Base-by-base conservation (phyloP, 2,113 vertebrate species). In the Gobiocypris rarus region DNA sequence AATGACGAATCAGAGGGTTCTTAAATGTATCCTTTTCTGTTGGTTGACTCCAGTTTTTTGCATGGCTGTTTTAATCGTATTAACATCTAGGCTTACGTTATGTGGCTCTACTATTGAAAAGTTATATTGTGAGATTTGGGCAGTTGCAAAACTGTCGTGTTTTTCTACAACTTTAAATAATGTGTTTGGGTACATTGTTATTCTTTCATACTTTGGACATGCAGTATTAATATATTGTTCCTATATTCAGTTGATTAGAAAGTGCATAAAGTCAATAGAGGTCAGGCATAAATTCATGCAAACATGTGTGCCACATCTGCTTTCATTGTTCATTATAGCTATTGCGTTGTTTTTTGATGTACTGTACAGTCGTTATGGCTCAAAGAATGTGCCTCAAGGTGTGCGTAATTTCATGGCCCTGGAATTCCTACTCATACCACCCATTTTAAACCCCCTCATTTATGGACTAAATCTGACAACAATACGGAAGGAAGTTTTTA, bases 31-130 rank as follows among this genome's bases (percentile, higher is more conserved):
- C 13, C 9, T 82, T 41, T 59, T 87, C 38, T 82, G 71, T 54
- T 89, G 86, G 88, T 87, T 22, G 0, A n/a, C 80, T 45, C 83
- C 87, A 19, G 63, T 81, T 22, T 61, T n/a, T 81, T 88, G 26
- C 7, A 24, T 75, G 19, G 31, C 45, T 50, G 4, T 77, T 54
- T 24, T 81, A 9, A 67, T 87, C 5, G 5, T 56, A 19, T 65
- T 87, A 45, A 34, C 81, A 59, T 19, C 61, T 5, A 73, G 70
- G 48, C 61, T 83, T n/a, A 63, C 70, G 1, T 26, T 89, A 26
- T 89, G 88, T 75, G 88, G 88, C 24, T 87, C 86, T 38, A 75
- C n/a, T 28, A 87, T 89, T 28, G 83, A 83, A 38, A 89, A 87
- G 31, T 9, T 87, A 7, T 89, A 89, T 69, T 89, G 88, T 85